Evolutionary conservation across 2,888 invertebrate species (phyloP), one percentile per base, ranked within the genome.

Genomic region (Osmoderma eremita): DNA sequence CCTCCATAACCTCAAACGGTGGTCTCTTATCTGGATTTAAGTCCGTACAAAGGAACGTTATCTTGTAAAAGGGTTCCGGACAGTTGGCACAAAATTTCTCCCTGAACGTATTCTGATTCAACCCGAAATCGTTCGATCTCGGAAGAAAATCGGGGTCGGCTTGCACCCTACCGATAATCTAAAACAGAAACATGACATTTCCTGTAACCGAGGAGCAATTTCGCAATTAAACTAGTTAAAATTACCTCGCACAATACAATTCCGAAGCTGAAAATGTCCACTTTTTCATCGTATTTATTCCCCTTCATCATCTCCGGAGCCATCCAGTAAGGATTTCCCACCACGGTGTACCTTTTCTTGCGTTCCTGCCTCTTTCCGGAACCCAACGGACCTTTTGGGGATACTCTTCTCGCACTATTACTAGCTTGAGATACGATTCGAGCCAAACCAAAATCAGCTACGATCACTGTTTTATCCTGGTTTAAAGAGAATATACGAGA

Each of bases 301-400:
- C 96, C 96, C 80, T 93, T 95, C 94, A 97, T 94, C 97, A 97
- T 97, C 83, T 97, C 97, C 0, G 97, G 97, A 0, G 97, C 97
- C 97, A 97, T 97, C 96, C 97, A 97, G 82, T 96, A 97, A 0
- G 97, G 97, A 85, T 95, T 97, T 1, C 97, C 97, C 0, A 97
- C 97, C 24, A 97, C 96, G 0, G 97, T 97, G 81, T 97, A 97
- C 12, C 97, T 86, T 79, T 96, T 96, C 73, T 94, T 88, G 0
- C 95, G 84, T 75, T 91, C 88, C 68, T 90, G 87, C 58, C 83
- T 83, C 67, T 85, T 83, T 75, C 76, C 15, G 68, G 70, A 65
- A 69, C 73, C 67, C 69, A 78, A 65, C 45, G 72, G 75, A 13
- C 76, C 76, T 49, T 77, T 78, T 1, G 81, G 79, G 10, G 82